phyloP scores from a whole-genome alignment of 2,797 vertebrate species.

The Sus cebifrons region DNA sequence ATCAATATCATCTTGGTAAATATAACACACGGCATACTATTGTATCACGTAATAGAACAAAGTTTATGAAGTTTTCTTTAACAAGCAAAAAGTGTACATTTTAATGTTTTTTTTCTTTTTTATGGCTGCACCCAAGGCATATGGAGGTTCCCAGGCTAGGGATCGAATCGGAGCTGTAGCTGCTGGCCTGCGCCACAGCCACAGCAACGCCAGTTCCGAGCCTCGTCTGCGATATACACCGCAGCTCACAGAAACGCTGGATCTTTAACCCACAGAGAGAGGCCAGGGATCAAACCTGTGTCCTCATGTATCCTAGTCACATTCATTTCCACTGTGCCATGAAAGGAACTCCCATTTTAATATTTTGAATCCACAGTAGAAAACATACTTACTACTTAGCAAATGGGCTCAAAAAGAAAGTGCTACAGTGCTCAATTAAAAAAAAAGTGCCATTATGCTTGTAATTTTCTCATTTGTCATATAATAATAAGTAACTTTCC shows the following conservation, averaged over 20 bases:
- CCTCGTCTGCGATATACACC: no score
- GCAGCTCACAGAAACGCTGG: no score
- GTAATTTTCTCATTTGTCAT: background rate
- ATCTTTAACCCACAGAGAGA: no score
- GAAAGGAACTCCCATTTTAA: background rate
- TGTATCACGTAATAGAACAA: background rate
- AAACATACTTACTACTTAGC: background rate
- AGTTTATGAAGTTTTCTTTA: conserved; percentile 57
- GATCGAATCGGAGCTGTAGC: no score
- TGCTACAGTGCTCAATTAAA: no score
- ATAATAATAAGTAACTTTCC: background rate
- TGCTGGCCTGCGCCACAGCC: no score
- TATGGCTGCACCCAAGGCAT: no score
- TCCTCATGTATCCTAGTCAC: no score
- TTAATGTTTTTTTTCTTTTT: background rate
- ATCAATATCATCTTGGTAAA: background rate
- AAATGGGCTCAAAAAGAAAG: background rate
- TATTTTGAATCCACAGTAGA: conserved; percentile 44
- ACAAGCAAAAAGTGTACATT: background rate
- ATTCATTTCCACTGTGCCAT: no score
- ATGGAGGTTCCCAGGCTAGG: no score
- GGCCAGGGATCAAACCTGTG: no score
- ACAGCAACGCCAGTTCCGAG: no score
- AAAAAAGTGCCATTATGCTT: background rate
- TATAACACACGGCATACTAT: background rate